Base-by-base conservation (phyloP, 2,888 invertebrate genomes). In the Aspidiotus destructor region DNA sequence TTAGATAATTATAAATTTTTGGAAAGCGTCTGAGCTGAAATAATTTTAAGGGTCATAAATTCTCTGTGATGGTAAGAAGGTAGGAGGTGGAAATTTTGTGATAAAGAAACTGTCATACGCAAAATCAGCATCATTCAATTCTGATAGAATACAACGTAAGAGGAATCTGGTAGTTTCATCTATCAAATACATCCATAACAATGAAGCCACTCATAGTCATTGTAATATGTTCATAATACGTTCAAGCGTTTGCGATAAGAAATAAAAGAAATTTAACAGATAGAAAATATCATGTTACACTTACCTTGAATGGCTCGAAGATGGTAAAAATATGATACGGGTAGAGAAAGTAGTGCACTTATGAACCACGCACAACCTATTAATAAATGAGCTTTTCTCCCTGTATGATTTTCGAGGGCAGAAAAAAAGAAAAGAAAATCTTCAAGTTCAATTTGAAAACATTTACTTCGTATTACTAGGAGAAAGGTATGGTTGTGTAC, bases 341-440 rank as follows among this genome's bases (percentile, higher is more conserved):
- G 93, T 58, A 87, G 80, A 1, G 93, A 89, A 77, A 93, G 92
- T 42, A 92, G 72, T 11, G 86, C 84, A 74, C 92, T 91, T 70
- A 92, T 81, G 8, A 86, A 76, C 93, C 93, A 94, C 0, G 93
- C 92, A 7, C 85, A 82, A 7, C 85, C 83, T 8, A 93, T 86
- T 68, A 94, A 81, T 61, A 85, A 83, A 72, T 88, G 83, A 0
- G 92, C 92, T 73, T 92, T 83, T 76, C 88, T 86, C 92, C 92
- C 92, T 92, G 80, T 52, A 82, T 10, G 15, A 60, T 28, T 28
- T 60, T 2, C 10, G 11, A 28, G 10, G 53, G 41, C 16, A 17
- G 42, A 54, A 54, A 57, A 80, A 62, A 71, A 53, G 55, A 10
- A 41, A 55, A 55, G 52, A 58, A n/a, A n/a, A n/a, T n/a, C n/a